A percentile compares a stretch with the other conserved stretches of the same genome.
phyloP scores from a whole-genome alignment of 2,797 vertebrate genomes.

The Syngnathus acus region DNA sequence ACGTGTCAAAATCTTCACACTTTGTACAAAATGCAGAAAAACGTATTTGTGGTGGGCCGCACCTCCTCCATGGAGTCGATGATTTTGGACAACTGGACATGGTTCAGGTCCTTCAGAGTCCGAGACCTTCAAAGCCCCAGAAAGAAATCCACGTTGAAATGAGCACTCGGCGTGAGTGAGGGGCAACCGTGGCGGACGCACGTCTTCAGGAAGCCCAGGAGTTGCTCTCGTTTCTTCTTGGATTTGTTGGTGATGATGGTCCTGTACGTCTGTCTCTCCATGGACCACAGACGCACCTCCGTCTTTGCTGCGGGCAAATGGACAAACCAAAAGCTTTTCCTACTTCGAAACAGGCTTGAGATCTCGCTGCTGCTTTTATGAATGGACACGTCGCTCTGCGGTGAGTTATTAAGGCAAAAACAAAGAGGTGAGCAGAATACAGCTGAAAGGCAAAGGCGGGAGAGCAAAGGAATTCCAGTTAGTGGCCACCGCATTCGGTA shows the following conservation, averaged over 20 bases:
- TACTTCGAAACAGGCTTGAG: neutral
- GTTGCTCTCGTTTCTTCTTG: constrained; percentile 67
- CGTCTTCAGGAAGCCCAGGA: constrained; percentile 73
- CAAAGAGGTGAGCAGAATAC: neutral
- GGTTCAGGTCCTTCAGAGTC: constrained; percentile 71
- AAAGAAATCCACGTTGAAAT: neutral
- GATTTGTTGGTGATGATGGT: constrained; percentile 75
- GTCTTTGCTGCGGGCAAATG: constrained; percentile 58
- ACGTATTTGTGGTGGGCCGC: constrained; percentile 11
- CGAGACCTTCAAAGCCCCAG: constrained; percentile 51
- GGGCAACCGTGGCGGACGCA: constrained; percentile 35
- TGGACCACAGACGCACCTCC: constrained; percentile 70
- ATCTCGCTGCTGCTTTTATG: neutral
- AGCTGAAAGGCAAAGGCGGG: neutral
- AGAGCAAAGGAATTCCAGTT: neutral
- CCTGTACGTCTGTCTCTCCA: constrained; percentile 75
- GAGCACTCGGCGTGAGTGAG: neutral
- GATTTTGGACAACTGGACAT: constrained; percentile 72
- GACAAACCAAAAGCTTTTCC: no score
- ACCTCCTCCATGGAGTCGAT: constrained; percentile 83
- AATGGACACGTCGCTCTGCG: neutral
- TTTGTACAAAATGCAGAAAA: no score
- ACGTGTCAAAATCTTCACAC: neutral
- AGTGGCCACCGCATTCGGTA: no score
- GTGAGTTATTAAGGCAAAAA: neutral